Percentiles rank a stretch among this genome's conserved stretches.
These are phyloP conservation scores for Ferdinandea cuprea DNA, from an alignment of 2,888 invertebrate species.

Conservation along the genomic window DNA sequence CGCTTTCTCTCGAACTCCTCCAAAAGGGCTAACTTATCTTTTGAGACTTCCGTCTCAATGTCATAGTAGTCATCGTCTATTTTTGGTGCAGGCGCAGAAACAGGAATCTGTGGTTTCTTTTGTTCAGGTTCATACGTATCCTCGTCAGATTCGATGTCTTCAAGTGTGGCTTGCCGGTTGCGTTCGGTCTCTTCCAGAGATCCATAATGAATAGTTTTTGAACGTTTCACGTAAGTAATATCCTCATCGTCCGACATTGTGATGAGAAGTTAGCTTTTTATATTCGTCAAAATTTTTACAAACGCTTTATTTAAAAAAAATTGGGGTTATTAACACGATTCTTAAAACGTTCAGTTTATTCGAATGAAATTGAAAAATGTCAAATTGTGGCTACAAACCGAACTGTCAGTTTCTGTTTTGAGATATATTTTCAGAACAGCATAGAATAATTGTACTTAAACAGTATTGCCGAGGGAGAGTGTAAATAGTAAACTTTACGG, in stretches of 20 bases:
- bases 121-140: slow-evolving; percentile 85
- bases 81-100: slow-evolving; percentile 78
- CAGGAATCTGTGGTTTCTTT: slow-evolving; percentile 82
- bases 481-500: neutral
- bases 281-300: slow-evolving; percentile 29
- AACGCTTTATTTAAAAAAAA: slow-evolving; percentile 38
- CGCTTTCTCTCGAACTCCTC: slow-evolving; percentile 98
- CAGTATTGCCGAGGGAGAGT: slow-evolving; percentile 11
- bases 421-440: neutral
- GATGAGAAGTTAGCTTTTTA: neutral
- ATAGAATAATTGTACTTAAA: slow-evolving; percentile 10
- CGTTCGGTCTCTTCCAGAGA: slow-evolving; percentile 94
- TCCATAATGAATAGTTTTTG: slow-evolving; percentile 93
- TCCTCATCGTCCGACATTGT: slow-evolving; percentile 92
- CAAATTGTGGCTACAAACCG: neutral
- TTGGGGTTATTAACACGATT: slow-evolving; percentile 44
- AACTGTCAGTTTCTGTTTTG: slow-evolving; percentile 10
- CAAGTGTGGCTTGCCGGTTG: slow-evolving; percentile 84
- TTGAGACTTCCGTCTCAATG: slow-evolving; percentile 84
- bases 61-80: slow-evolving; percentile 83
- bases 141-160: slow-evolving; percentile 86
- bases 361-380: slow-evolving; percentile 3
- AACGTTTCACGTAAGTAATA: slow-evolving; percentile 88
- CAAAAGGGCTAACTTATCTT: slow-evolving; percentile 94
- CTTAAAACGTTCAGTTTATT: slow-evolving; percentile 58